Base-by-base conservation (phyloP, 2,888 invertebrate genomes). In the Cistogaster globosa region DNA sequence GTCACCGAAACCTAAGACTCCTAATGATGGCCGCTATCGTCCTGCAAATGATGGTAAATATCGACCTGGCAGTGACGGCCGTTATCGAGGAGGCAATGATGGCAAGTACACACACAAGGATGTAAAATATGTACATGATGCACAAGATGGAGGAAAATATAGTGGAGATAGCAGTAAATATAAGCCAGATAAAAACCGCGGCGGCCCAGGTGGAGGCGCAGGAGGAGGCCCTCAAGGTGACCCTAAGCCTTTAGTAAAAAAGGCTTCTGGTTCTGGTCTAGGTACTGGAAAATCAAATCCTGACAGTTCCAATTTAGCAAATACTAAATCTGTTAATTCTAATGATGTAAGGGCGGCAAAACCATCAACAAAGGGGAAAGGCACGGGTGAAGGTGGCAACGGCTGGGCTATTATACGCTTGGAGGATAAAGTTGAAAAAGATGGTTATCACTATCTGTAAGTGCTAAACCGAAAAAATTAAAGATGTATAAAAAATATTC, bases 371-470 rank as follows among this genome's bases (percentile, higher is more conserved):
- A 87, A 88, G 55, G 91, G 91, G 12, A 89, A 88, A 9, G 92
- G 92, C 67, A 90, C 89, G 0, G 91, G 90, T 8, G 88, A 90
- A 75, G 93, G 93, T 51, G 92, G 93, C 48, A 90, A 91, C 58
- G 92, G 93, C 36, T 94, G 94, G 89, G 92, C 92, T 84, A 94
- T 94, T 51, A 88, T 95, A 6, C 93, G 94, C 55, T 93, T 94
- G 88, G 93, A 94, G 51, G 93, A 93, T 83, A 93, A 93, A 42
- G 90, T 93, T 2, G 93, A 93, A 62, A 87, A 91, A 45, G 94
- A 95, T 86, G 93, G 94, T 65, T 95, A 95, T 88, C 94, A 94
- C 84, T 95, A 94, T 89, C 92, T 94, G 89, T 92, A 82, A 91
- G 92, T 90, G 42, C 32, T 0, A 32, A 32, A 32, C 2, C 6